Base-by-base conservation (phyloP, 2,888 invertebrate species). In the Idaea straminata region DNA sequence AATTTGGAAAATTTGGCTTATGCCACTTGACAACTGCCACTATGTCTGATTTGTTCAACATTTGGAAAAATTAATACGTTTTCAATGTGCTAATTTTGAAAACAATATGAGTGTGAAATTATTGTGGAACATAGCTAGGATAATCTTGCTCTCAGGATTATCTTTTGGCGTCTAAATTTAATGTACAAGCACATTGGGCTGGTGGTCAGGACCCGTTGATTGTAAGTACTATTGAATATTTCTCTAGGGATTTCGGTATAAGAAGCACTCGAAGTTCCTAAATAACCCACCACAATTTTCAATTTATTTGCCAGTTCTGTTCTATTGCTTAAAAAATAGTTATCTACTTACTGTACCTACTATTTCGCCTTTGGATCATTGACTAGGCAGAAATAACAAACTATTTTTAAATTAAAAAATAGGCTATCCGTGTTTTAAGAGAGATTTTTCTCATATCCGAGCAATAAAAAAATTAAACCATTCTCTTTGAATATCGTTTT, bases 81-180 rank as follows among this genome's bases (percentile, higher is more conserved):
- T 67, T 69, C 57, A 65, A 10, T 6, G 47, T 47, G 47, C 47
- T 47, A 47, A 47, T 47, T 47, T 47, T 47, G 47, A 47, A 47
- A 73, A 67, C 71, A 87, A 78, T 77, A 88, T 88, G 88, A 80
- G 75, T 76, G 77, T 82, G 61, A 91, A 91, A 89, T 89, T 91
- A 70, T 69, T 89, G 86, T 91, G 86, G 86, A 91, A 89, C 75
- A 82, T 87, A 69, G 87, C 86, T 68, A 84, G 82, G 77, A 88
- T 91, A 80, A 86, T 89, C 78, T 77, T 86, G 75, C 71, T 89
- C 64, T 85, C 86, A 69, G 88, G 88, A 75, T 85, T 88, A 73
- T 88, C 86, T 69, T 88, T 89, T 70, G 73, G 82, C 72, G 70
- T 89, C 64, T 88, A 75, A 79, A 25, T 4, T 59, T 13, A 10